These are phyloP conservation scores for Atherinosoma microstoma DNA, from an alignment of 2,797 vertebrate genomes.

Conservation along the genomic window DNA sequence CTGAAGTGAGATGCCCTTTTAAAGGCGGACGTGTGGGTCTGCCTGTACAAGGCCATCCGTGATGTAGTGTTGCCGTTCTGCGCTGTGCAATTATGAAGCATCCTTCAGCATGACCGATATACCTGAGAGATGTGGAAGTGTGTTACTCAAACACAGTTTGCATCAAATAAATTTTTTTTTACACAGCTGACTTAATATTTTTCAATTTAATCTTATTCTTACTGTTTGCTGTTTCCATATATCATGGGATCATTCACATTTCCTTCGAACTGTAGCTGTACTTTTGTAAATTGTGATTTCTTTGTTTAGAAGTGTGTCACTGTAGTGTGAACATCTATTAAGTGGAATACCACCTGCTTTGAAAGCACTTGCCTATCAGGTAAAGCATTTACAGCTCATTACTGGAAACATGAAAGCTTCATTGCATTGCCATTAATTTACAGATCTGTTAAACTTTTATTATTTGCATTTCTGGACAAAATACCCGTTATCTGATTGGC, in stretches of 20 bases:
- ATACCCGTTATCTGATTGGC: background rate
- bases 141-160: slow-evolving; percentile 43
- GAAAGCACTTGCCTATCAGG: slow-evolving; percentile 13
- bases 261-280: background rate
- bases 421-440: background rate
- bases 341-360: slow-evolving; percentile 15
- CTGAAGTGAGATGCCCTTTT: slow-evolving; percentile 10
- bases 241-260: background rate
- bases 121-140: slow-evolving; percentile 11
- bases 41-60: slow-evolving; percentile 2
- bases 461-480: background rate
- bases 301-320: background rate
- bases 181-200: slow-evolving; percentile 14
- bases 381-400: slow-evolving; percentile 21
- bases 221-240: background rate
- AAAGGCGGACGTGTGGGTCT: background rate
- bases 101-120: slow-evolving; percentile 31
- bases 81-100: slow-evolving; percentile 30
- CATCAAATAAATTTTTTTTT: slow-evolving; percentile 78
- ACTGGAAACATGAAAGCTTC: background rate
- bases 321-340: background rate
- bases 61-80: slow-evolving; percentile 30
- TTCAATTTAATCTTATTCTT: background rate
- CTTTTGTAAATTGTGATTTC: background rate
- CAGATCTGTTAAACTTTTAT: background rate